These are phyloP conservation scores for Pao palembangensis DNA, from an alignment of 2,113 vertebrate species.

Conservation along the genomic window DNA sequence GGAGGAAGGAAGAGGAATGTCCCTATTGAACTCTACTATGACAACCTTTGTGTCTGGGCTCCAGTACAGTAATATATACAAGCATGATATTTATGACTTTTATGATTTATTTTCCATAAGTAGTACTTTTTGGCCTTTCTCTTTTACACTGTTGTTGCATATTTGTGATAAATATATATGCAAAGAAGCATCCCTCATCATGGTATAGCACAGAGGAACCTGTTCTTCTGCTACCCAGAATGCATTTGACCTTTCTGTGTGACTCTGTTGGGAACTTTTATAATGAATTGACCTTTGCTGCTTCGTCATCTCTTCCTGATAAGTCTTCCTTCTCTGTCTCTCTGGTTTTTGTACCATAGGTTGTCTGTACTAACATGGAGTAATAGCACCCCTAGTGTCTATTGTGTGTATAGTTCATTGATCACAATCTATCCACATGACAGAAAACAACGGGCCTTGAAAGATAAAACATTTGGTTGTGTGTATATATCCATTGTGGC, in stretches of 20 bases:
- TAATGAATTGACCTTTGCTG: constrained; percentile 50
- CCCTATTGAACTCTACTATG: constrained; percentile 27
- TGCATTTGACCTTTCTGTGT: constrained; percentile 28
- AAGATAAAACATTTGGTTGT: constrained; percentile 36
- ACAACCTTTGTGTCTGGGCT: constrained; percentile 56
- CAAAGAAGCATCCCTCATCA: constrained; percentile 8
- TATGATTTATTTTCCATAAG: constrained; percentile 37
- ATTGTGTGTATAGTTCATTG: constrained; percentile 41
- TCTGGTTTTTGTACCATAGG: constrained; percentile 27
- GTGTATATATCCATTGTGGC: constrained; percentile 14
- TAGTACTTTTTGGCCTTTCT: constrained; percentile 45
- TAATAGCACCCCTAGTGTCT: constrained; percentile 58
- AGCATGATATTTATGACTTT: constrained; percentile 72
- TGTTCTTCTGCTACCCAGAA: constrained; percentile 25
- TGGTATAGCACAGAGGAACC: constrained; percentile 8
- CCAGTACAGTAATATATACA: constrained; percentile 52
- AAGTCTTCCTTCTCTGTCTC: constrained; percentile 53
- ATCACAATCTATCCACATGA: constrained; percentile 33
- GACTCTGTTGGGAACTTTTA: constrained; percentile 39
- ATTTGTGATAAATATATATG: constrained; percentile 58
- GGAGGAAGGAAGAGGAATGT: constrained; percentile 15
- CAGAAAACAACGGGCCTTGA: constrained; percentile 49
- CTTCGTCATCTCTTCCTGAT: constrained; percentile 47
- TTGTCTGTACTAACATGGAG: constrained; percentile 50
- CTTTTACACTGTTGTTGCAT: constrained; percentile 61